Base-by-base conservation (phyloP, 1,140 invertebrate species). In the Thaumetopoea pityocampa region DNA sequence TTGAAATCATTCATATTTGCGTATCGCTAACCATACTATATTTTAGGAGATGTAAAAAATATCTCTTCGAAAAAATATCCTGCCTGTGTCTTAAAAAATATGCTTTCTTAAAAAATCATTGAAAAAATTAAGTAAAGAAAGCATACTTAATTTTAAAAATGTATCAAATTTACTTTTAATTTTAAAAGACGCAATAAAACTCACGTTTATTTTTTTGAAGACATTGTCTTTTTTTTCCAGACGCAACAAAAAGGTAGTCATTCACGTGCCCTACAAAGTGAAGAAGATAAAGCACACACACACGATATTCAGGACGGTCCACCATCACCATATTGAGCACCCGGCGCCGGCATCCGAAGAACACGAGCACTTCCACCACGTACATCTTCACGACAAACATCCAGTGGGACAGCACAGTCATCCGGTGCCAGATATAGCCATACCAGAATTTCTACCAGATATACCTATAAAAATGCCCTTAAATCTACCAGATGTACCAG, bases 201-300 rank as follows among this genome's bases (percentile, higher is more conserved):
- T 33, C 15, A 7, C 24, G 11, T 17, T 11, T 16, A 10, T 18
- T 12, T 23, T 24, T 11, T 1, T 24, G 9, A 24, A 5, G 9
- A 5, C 8, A 5, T n/a, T 5, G 8, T 19, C 35, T 5, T 24
- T 14, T 11, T 14, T 10, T 42, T 17, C 8, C 68, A 85, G 67
- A 19, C 87, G 87, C 19, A 77, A 67, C 12, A 88, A 88, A 48
- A 89, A 90, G 45, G 88, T 90, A 2, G 80, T 89, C 0, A 89
- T 90, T 23, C 88, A 89, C 53, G 85, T 91, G 10, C 89, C 89
- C 2, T 88, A 88, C 40, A 86, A 86, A 37, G 81, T 89, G 43
- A 90, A 90, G 68, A 89, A 88, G 45, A 82, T 90, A 28, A 90
- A 90, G 46, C 89, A 91, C 48, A 89, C 87, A 0, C 89, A 90